Evolutionary conservation across 2,113 vertebrate species (phyloP), one percentile per base, ranked within the genome.

Genomic region (Cranoglanis bouderius): DNA sequence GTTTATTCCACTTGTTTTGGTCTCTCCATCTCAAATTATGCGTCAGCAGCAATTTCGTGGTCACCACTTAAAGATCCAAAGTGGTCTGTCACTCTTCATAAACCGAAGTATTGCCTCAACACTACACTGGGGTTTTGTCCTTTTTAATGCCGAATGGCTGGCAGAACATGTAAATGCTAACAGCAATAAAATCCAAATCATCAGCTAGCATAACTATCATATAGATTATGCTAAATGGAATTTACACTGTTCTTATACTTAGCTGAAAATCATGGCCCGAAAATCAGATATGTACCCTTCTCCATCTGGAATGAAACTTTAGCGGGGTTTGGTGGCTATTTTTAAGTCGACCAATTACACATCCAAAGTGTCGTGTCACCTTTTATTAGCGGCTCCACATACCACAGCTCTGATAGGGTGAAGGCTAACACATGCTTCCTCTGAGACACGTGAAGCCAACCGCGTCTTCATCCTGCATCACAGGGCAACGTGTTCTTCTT

Each of bases 71-170:
- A 82, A 82, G 35, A 82, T 24, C 81, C 32, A 82, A 82, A 82
- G 81, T 82, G 35, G 21, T 82, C 55, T 82, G 81, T 82, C 81
- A 82, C 9, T 82, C 81, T 82, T 82, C 53, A 82, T 82, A 46
- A 82, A 12, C 32, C 14, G 32, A 82, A 61, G n/a, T 55, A 40
- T 40, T 38, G 55, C 35, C 10, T 82, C 49, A 40, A 14, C 55
- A 14, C 55, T 82, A 82, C 53, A 13, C 55, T 26, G 55, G 55
- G 14, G 4, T 82, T 61, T 59, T 59, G 32, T 40, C 32, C 29
- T 59, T 61, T 59, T 40, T 59, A 61, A 59, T 40, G 55, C 81
- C 16, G 61, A 82, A 21, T 24, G 32, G 7, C 19, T 82, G 53
- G 53, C 26, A 82, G 18, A 82, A 82, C 53, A 59, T 38, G 18